Evolutionary conservation across 2,113 vertebrate species (phyloP).

Genomic region (Eleginops maclovinus): DNA sequence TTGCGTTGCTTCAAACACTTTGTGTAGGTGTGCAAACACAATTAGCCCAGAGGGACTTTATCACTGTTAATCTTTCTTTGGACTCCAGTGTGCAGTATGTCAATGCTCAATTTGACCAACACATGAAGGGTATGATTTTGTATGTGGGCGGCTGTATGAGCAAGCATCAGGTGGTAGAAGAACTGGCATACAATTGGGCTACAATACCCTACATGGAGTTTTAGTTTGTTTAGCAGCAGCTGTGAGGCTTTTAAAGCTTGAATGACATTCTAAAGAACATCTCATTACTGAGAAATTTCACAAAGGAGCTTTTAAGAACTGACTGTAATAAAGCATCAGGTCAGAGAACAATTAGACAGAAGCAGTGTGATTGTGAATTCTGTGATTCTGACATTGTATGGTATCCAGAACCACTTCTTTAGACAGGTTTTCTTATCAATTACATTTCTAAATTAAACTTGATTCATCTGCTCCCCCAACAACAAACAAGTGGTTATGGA

Average conservation of each 20-base stretch:
- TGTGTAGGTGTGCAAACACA: slow-evolving; percentile 36
- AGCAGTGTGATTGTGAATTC: slow-evolving; percentile 53
- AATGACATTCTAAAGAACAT: slow-evolving; percentile 60
- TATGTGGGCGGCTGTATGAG: slow-evolving; percentile 39
- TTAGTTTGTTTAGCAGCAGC: slow-evolving; percentile 30
- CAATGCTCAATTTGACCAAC: slow-evolving; percentile 46
- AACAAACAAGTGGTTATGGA: slow-evolving; percentile 1
- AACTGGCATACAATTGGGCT: slow-evolving; percentile 34
- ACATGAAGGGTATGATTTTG: slow-evolving; percentile 48
- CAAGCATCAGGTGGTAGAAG: slow-evolving; percentile 38
- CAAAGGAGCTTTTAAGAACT: slow-evolving; percentile 49
- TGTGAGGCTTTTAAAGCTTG: slow-evolving; percentile 42
- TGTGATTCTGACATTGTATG: slow-evolving; percentile 49
- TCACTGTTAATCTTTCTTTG: slow-evolving; percentile 32
- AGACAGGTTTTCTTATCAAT: slow-evolving; percentile 19
- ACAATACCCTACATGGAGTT: slow-evolving; percentile 32
- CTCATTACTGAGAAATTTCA: slow-evolving; percentile 57
- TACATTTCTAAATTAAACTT: slow-evolving; percentile 32
- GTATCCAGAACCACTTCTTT: slow-evolving; percentile 34
- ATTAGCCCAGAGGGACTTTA: slow-evolving; percentile 3
- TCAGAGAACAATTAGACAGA: slow-evolving; percentile 53
- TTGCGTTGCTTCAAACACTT: slow-evolving; percentile 13
- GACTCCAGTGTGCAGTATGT: slow-evolving; percentile 33
- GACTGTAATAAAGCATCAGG: slow-evolving; percentile 52
- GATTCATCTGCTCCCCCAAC: slow-evolving; percentile 8